These are phyloP conservation scores for Acholoe squamosa DNA, from an alignment of 2,888 invertebrate species.

Conservation along the genomic window DNA sequence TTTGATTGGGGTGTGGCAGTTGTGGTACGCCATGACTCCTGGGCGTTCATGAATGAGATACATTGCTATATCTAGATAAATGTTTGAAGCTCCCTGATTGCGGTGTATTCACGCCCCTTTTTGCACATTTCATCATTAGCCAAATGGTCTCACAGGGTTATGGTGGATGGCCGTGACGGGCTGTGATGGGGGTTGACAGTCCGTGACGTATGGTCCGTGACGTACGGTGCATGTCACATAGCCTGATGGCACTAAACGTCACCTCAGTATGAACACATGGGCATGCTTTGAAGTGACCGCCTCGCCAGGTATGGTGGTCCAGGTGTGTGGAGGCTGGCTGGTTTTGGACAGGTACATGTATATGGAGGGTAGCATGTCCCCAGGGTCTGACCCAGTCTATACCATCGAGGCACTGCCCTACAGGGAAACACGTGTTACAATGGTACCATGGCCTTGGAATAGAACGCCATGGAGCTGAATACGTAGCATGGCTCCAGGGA, in stretches of 20 bases:
- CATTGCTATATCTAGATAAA: too few relatives aligned
- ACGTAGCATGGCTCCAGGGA: too few relatives aligned
- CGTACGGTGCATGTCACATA: background rate
- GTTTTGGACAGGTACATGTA: background rate
- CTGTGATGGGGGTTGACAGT: background rate
- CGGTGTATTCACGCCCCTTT: too few relatives aligned
- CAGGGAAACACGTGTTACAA: slow-evolving; percentile 40
- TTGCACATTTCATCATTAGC: too few relatives aligned
- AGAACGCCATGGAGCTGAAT: too few relatives aligned
- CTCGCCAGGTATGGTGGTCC: background rate
- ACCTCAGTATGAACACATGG: background rate
- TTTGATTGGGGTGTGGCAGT: too few relatives aligned
- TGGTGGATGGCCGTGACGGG: background rate
- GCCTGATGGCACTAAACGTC: background rate
- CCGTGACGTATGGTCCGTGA: background rate
- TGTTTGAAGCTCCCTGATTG: too few relatives aligned
- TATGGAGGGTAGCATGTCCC: background rate
- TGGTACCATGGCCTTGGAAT: too few relatives aligned
- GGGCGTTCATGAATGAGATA: too few relatives aligned
- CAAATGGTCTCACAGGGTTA: too few relatives aligned
- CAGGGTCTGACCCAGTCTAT: background rate
- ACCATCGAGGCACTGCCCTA: slow-evolving; percentile 1
- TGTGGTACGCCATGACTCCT: too few relatives aligned
- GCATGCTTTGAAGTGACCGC: slow-evolving; percentile 11
- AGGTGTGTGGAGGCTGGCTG: background rate